Conservation (phyloP, 1,140 invertebrate species). For the Delia radicum region DNA sequence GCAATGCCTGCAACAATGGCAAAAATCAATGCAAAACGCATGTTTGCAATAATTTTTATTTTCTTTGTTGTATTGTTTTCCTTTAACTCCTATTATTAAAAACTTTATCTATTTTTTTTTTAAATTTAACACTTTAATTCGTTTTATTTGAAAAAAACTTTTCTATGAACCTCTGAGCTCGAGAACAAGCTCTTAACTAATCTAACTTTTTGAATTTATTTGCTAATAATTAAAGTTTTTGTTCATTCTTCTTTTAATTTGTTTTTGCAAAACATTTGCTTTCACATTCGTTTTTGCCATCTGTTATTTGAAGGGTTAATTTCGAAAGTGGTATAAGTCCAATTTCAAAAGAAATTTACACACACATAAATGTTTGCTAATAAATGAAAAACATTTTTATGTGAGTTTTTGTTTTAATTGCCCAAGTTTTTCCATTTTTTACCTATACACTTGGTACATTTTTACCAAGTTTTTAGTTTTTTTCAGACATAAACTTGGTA, state of each 20-base stretch:
- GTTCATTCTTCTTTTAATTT: not conserved
- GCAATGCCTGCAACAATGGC: not conserved
- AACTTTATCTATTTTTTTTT: not conserved
- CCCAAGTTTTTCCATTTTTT: no score
- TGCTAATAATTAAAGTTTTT: not conserved
- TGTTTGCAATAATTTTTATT: not conserved
- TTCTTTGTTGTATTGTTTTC: not conserved
- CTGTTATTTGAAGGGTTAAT: no score
- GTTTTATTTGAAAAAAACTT: not conserved
- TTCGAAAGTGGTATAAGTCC: no score
- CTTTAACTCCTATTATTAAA: not conserved
- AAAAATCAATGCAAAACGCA: slow-evolving; percentile 13
- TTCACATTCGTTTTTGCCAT: no score
- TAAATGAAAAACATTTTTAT: no score
- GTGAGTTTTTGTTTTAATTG: no score
- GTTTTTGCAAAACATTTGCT: not conserved
- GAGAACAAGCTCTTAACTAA: slow-evolving; percentile 3
- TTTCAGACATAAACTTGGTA: no score
- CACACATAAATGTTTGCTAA: no score
- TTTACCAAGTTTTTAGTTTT: no score
- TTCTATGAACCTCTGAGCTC: not conserved
- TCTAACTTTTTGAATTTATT: slow-evolving; percentile 7
- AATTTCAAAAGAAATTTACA: no score
- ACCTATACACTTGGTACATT: no score
- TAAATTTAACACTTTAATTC: not conserved